Evolutionary conservation across 2,888 invertebrate species (phyloP).

Genomic region (Uloborus plumipes): DNA sequence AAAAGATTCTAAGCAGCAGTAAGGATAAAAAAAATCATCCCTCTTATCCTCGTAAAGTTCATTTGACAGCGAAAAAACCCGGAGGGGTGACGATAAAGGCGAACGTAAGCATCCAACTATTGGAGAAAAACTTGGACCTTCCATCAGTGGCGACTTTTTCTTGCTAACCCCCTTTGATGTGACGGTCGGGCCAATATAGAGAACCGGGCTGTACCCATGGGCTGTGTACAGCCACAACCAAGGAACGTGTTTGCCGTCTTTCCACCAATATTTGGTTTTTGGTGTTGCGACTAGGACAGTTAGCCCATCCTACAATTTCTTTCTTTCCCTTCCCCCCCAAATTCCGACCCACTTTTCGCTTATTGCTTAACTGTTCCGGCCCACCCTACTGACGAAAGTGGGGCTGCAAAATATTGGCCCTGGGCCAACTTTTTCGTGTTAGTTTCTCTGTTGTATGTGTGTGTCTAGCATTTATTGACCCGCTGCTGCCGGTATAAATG

Average conservation of each 20-base stretch:
- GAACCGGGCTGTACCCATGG: slow-evolving; percentile 49
- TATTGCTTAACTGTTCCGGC: slow-evolving; percentile 54
- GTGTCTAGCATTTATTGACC: slow-evolving; percentile 63
- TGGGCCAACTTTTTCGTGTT: slow-evolving; percentile 61
- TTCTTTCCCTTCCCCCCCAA: slow-evolving; percentile 45
- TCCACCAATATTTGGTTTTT: slow-evolving; percentile 65
- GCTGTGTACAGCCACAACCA: slow-evolving; percentile 64
- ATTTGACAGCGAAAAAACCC: slow-evolving; percentile 40
- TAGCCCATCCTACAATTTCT: slow-evolving; percentile 41
- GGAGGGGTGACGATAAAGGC: slow-evolving; percentile 42
- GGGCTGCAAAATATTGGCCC: slow-evolving; percentile 57
- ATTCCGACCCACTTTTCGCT: slow-evolving; percentile 38
- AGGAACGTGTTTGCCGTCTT: slow-evolving; percentile 61
- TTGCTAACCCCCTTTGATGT: slow-evolving; percentile 34
- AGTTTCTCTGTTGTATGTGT: slow-evolving; percentile 62
- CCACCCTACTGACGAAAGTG: slow-evolving; percentile 11
- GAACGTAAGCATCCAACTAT: slow-evolving; percentile 53
- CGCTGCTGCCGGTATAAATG: slow-evolving; percentile 34
- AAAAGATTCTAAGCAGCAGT: slow-evolving; percentile 1
- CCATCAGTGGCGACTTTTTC: slow-evolving; percentile 47
- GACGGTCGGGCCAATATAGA: slow-evolving; percentile 62
- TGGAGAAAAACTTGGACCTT: slow-evolving; percentile 46
- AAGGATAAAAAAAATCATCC: slow-evolving; percentile 19
- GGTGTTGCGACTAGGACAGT: slow-evolving; percentile 53
- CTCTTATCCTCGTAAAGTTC: slow-evolving; percentile 35